Conservation (phyloP, 2,888 invertebrate species). For the Coleophora deauratella region DNA sequence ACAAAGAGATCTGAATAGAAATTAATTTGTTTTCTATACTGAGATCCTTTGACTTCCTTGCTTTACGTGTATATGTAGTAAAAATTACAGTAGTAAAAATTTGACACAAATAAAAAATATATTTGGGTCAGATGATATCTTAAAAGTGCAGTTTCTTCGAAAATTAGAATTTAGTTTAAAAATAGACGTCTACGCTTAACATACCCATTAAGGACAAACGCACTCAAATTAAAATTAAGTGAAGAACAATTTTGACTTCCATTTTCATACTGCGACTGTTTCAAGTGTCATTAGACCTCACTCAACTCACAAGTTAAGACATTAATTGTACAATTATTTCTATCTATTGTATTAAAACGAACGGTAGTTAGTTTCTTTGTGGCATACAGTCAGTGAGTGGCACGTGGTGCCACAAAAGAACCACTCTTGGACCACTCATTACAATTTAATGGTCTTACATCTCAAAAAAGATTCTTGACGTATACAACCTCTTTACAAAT, state of each 20-base stretch:
- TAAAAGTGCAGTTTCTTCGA: too few species aligned
- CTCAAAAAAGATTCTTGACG: slow-evolving; percentile 53
- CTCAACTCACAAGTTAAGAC: slow-evolving; percentile 34
- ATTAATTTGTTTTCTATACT: slow-evolving; percentile 44
- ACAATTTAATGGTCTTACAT: slow-evolving; percentile 66
- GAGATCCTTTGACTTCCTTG: slow-evolving; percentile 14
- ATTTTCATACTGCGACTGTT: slow-evolving; percentile 43
- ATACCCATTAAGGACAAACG: too few species aligned
- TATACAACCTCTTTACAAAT: slow-evolving; percentile 27
- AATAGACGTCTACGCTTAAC: too few species aligned
- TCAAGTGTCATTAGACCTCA: slow-evolving; percentile 54
- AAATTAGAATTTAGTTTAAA: too few species aligned
- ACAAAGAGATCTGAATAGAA: slow-evolving; percentile 42
- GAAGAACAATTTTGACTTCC: slow-evolving; percentile 48
- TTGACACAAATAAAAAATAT: too few species aligned
- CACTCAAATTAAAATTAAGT: not conserved
- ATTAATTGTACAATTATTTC: slow-evolving; percentile 71
- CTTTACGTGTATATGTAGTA: not conserved
- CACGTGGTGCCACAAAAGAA: slow-evolving; percentile 64
- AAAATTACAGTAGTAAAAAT: not conserved
- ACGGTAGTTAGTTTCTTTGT: slow-evolving; percentile 67
- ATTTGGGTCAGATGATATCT: too few species aligned
- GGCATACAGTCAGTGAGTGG: slow-evolving; percentile 44
- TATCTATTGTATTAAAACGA: slow-evolving; percentile 56
- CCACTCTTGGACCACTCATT: slow-evolving; percentile 68